Conservation (phyloP, 2,113 vertebrate genomes). For the Ameiurus melas region DNA sequence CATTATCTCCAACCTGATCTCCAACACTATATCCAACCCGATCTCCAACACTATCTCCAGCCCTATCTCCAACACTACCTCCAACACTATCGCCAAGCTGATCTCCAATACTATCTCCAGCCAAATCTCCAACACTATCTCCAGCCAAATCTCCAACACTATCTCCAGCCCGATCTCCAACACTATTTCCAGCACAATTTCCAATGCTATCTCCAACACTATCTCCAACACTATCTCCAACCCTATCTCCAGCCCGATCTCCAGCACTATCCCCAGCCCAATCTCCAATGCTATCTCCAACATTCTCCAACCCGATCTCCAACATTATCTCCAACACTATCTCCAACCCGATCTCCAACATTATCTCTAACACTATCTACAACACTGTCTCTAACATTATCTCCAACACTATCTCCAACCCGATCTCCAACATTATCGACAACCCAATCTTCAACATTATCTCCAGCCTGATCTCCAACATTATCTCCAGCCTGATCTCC, state of each 20-base stretch:
- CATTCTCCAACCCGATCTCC: background rate
- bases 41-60: background rate
- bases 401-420: background rate
- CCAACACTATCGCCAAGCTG: no score
- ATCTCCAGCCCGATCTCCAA: background rate
- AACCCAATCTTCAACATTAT: no score
- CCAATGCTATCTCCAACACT: background rate
- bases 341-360: background rate
- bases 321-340: background rate
- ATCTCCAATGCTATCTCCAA: no score
- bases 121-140: background rate
- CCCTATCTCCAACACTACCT: background rate
- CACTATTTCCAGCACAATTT: background rate
- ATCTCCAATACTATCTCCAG: background rate
- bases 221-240: background rate
- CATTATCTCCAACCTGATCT: background rate
- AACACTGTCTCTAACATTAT: background rate
- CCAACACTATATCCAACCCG: background rate
- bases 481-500: no score
- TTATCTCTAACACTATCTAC: no score
- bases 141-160: background rate
- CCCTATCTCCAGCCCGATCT: background rate
- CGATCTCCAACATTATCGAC: background rate
- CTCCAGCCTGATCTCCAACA: no score
- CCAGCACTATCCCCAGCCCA: background rate